Evolutionary conservation across 1,140 invertebrate species (phyloP), one percentile per base, ranked within the genome.

Genomic region (Ctenoplectra terminalis): DNA sequence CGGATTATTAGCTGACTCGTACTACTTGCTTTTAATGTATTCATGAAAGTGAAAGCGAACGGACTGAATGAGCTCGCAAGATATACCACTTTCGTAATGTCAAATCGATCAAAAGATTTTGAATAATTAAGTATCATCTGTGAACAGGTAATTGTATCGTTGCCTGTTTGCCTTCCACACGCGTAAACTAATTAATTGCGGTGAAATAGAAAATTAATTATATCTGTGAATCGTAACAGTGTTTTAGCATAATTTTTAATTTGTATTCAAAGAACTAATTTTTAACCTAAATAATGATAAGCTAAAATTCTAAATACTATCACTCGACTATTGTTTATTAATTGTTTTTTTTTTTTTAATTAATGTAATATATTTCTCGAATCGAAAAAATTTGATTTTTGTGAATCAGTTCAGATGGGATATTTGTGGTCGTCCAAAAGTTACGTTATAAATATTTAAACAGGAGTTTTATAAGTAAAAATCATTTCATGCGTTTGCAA

Each of bases 21-120:
- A 50, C 70, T n/a, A 54, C 48, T 73, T 34, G 23, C 58, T 31
- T 26, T 23, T 80, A 80, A 73, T 80, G 58, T 64, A 80, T 80
- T 80, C 77, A 64, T 26, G 48, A 64, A 56, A 80, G 77, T 20
- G 77, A 80, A 80, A 54, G 77, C 8, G 48, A 80, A 63, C n/a
- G 26, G 23, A 23, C 58, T 34, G 69, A 73, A 63, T 61, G 76
- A 72, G 50, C 29, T 37, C 7, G 29, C 9, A 26, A 61, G 76
- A 50, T 48, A 31, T 37, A 61, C 40, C 56, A 52, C 46, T 78
- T 71, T 50, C 50, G 15, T 23, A 13, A 26, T 43, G 69, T 23
- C n/a, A 37, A 54, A 63, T 54, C 58, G 69, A 80, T 80, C 48
- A 43, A 46, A 34, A 17, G 67, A 50, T n/a, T 26, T 63, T 54